Conservation (phyloP, 1,140 invertebrate genomes). For the Gryllus bimaculatus region DNA sequence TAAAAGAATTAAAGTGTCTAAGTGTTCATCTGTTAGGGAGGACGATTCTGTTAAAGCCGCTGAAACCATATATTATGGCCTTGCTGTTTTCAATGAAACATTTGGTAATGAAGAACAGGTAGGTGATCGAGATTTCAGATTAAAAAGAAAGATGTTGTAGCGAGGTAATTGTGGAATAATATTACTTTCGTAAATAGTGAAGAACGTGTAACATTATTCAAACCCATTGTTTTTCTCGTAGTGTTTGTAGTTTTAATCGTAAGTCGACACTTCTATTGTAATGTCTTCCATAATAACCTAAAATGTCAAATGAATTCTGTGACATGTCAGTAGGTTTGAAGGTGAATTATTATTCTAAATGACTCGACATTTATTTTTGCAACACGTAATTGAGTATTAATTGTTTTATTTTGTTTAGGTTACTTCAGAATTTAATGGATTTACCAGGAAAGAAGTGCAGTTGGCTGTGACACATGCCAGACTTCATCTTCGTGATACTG, state of each 20-base stretch:
- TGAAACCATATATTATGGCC: constrained; percentile 42
- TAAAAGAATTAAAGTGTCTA: constrained; percentile 67
- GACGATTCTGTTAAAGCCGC: constrained; percentile 40
- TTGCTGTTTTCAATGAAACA: constrained; percentile 36
- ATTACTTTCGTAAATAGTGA: too few species aligned
- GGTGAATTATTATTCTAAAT: background rate
- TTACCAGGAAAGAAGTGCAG: constrained; percentile 7
- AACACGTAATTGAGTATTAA: background rate
- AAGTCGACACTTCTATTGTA: background rate
- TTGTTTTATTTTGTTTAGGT: constrained; percentile 13
- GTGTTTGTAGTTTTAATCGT: too few species aligned
- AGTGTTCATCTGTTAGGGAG: constrained; percentile 41
- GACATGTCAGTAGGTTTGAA: background rate
- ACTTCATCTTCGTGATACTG: background rate
- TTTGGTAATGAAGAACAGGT: constrained; percentile 38
- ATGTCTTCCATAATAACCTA: background rate
- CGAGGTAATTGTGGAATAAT: too few species aligned
- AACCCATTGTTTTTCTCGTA: too few species aligned
- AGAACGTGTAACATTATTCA: too few species aligned
- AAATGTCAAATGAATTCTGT: background rate
- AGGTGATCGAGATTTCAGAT: constrained; percentile 14
- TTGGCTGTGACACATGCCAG: constrained; percentile 12
- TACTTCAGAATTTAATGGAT: constrained; percentile 13
- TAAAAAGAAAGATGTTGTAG: too few species aligned
- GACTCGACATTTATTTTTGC: too few species aligned